phyloP scores from a whole-genome alignment of 2,113 vertebrate species.

The Marcusenius ussheri region DNA sequence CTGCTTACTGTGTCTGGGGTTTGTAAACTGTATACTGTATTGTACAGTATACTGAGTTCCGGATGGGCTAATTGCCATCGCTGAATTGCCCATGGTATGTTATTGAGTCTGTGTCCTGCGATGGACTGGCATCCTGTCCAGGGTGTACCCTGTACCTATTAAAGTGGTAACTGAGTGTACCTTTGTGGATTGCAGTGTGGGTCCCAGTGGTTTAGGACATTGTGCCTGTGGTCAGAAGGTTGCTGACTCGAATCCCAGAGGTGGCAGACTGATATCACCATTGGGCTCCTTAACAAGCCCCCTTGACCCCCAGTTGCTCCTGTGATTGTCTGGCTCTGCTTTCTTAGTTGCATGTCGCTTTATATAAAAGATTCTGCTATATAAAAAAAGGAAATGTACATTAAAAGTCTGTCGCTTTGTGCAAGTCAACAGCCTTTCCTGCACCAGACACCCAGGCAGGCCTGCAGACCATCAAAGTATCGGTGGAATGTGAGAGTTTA shows the following conservation, averaged over 20 bases:
- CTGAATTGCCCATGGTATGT: neutral
- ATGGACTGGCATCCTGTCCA: neutral
- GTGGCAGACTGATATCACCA: neutral
- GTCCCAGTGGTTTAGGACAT: neutral
- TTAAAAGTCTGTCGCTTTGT: neutral
- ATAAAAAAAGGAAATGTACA: neutral
- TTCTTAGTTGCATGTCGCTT: neutral
- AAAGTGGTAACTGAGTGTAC: neutral
- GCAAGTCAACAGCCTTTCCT: neutral
- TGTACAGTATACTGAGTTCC: neutral
- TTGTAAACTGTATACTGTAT: neutral
- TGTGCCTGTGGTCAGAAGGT: neutral
- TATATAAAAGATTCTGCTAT: neutral
- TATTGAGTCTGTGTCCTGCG: neutral
- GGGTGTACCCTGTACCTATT: neutral
- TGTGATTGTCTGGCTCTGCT: neutral
- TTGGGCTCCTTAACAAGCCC: neutral
- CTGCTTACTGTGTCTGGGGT: neutral
- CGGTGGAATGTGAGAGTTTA: neutral
- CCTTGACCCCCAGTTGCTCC: neutral
- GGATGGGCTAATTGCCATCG: neutral
- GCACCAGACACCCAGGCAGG: slow-evolving; percentile 1
- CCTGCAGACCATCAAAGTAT: neutral
- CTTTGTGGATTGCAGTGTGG: neutral
- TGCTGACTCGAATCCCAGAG: neutral